phyloP scores from a whole-genome alignment of 2,888 invertebrate genomes.

The Acronicta alni region DNA sequence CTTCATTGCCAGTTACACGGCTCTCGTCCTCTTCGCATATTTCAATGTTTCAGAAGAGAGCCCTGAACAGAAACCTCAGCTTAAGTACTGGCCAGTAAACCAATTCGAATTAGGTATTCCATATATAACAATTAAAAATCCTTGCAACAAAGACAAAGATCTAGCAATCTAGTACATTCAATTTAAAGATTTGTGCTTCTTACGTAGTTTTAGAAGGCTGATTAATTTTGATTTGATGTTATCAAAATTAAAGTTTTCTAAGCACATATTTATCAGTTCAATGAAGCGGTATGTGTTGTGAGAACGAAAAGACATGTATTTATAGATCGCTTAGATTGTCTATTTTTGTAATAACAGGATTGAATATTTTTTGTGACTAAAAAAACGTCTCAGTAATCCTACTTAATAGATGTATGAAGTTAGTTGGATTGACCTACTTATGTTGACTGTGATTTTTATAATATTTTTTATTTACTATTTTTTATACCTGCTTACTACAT shows the following conservation, averaged over 20 bases:
- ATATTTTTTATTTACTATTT: not conserved
- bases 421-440: conserved; percentile 2
- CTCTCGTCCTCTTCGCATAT: conserved; percentile 94
- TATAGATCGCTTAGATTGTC: too few species aligned
- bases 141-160: conserved; percentile 83
- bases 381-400: too few species aligned
- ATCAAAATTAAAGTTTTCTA: conserved; percentile 8
- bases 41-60: conserved; percentile 93
- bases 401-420: too few species aligned
- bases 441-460: conserved; percentile 45
- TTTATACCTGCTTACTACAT: not conserved
- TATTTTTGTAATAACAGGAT: too few species aligned
- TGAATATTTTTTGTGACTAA: too few species aligned
- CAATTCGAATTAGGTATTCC: conserved; percentile 94
- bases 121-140: conserved; percentile 91
- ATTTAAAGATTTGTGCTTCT: conserved; percentile 1
- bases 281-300: not conserved
- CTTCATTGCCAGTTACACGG: conserved; percentile 94
- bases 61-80: conserved; percentile 91
- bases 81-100: conserved; percentile 94
- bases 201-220: conserved; percentile 44
- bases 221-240: conserved; percentile 28
- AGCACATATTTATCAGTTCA: not conserved
- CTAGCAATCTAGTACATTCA: conserved; percentile 78
- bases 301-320: too few species aligned